Percentiles rank a stretch among this genome's conserved stretches.
phyloP scores from a whole-genome alignment of 2,888 invertebrate species.

The Brachyptera risi region DNA sequence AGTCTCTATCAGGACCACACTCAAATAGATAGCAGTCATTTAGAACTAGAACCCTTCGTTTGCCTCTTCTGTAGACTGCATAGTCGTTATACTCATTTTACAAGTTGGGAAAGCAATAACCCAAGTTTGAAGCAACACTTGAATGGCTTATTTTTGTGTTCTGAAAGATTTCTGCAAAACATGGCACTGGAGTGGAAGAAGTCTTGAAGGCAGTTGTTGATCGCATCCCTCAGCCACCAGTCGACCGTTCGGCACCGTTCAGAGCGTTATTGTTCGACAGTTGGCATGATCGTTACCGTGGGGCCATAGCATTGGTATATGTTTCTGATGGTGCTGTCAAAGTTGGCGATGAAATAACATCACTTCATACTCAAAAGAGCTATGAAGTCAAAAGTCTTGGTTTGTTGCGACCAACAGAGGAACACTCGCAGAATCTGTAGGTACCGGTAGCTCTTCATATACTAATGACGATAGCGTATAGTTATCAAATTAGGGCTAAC shows the following conservation, averaged over 20 bases:
- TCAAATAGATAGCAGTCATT: too few species aligned
- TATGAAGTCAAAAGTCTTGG: conserved; percentile 78
- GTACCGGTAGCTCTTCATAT: too few species aligned
- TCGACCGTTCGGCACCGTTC: conserved; percentile 57
- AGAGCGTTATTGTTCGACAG: conserved; percentile 88
- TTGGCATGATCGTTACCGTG: conserved; percentile 86
- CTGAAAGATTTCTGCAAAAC: conserved; percentile 78
- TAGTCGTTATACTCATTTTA: too few species aligned
- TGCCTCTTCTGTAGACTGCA: too few species aligned
- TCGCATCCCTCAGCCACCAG: conserved; percentile 69
- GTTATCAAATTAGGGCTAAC: too few species aligned
- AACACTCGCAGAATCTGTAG: conserved; percentile 59
- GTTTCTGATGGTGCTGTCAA: conserved; percentile 71
- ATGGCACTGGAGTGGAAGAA: conserved; percentile 76
- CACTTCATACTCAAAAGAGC: conserved; percentile 62
- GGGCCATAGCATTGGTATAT: conserved; percentile 72
- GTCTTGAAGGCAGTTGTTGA: conserved; percentile 75
- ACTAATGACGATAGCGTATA: too few species aligned
- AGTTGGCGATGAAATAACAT: conserved; percentile 72
- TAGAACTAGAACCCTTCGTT: too few species aligned
- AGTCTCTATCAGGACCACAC: too few species aligned
- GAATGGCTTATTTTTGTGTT: not conserved
- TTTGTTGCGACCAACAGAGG: conserved; percentile 73
- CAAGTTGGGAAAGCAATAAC: too few species aligned
- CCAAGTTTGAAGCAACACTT: too few species aligned